Percentiles rank a stretch among this genome's conserved stretches.
phyloP scores from a whole-genome alignment of 2,888 invertebrate species.

The Acleris literana region DNA sequence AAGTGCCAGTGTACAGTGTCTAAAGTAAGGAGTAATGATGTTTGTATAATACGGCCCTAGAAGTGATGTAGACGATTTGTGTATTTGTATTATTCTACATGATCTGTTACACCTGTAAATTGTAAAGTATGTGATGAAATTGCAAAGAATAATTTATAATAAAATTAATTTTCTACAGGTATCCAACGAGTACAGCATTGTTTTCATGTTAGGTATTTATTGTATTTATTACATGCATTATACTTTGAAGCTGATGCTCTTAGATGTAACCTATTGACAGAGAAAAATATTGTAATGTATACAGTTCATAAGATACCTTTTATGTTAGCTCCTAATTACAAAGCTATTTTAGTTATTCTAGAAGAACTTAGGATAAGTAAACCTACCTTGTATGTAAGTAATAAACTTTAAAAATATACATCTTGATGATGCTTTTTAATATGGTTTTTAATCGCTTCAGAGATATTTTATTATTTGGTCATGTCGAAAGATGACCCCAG shows the following conservation, averaged over 20 bases:
- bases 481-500: too few species aligned
- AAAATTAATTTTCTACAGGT: conserved; percentile 53
- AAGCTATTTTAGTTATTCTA: conserved; percentile 71
- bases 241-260: conserved; percentile 65
- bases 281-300: conserved; percentile 62
- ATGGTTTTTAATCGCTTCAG: conserved; percentile 24
- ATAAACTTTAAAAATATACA: conserved; percentile 76
- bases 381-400: conserved; percentile 79
- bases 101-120: conserved; percentile 72
- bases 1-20: conserved; percentile 67
- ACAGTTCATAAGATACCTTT: conserved; percentile 70
- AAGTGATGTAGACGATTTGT: conserved; percentile 41
- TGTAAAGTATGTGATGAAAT: conserved; percentile 74
- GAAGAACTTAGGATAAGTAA: conserved; percentile 74
- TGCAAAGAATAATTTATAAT: conserved; percentile 72
- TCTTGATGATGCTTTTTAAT: conserved; percentile 43
- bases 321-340: conserved; percentile 75
- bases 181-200: conserved; percentile 64
- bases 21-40: conserved; percentile 43
- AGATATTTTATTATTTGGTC: too few species aligned
- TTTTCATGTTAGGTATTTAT: conserved; percentile 75
- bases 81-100: conserved; percentile 52
- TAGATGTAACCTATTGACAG: conserved; percentile 57
- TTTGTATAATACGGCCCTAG: conserved; percentile 40
- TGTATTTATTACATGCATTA: conserved; percentile 76